Conservation (phyloP, 2,113 vertebrate species). For the Merops nubicus region DNA sequence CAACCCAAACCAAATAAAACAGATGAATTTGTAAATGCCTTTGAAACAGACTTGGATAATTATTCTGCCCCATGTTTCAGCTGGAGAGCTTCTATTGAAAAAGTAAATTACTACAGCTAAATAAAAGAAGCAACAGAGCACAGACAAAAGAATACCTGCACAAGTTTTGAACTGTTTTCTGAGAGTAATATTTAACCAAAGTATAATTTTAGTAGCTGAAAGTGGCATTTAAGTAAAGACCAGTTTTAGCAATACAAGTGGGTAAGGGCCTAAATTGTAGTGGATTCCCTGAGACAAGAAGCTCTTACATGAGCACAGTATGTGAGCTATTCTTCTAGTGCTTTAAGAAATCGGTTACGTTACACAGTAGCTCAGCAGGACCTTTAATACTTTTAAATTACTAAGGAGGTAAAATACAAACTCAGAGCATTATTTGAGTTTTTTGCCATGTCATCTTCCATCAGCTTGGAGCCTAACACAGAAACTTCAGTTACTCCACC, state of each 20-base stretch:
- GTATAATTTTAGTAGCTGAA: neutral
- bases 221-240: neutral
- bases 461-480: neutral
- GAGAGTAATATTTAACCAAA: neutral
- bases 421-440: neutral
- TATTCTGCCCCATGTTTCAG: neutral
- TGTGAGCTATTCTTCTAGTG: neutral
- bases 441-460: neutral
- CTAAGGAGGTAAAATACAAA: neutral
- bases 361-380: neutral
- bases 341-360: neutral
- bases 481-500: neutral
- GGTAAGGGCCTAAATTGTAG: neutral
- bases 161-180: neutral
- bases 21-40: neutral
- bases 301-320: neutral
- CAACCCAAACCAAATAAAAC: too few species aligned
- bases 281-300: neutral
- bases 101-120: neutral
- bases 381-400: neutral
- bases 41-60: neutral
- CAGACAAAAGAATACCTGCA: neutral
- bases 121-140: neutral
- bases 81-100: neutral
- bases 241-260: neutral